Base-by-base conservation (phyloP, 2,113 vertebrate genomes). In the Anser cygnoides region DNA sequence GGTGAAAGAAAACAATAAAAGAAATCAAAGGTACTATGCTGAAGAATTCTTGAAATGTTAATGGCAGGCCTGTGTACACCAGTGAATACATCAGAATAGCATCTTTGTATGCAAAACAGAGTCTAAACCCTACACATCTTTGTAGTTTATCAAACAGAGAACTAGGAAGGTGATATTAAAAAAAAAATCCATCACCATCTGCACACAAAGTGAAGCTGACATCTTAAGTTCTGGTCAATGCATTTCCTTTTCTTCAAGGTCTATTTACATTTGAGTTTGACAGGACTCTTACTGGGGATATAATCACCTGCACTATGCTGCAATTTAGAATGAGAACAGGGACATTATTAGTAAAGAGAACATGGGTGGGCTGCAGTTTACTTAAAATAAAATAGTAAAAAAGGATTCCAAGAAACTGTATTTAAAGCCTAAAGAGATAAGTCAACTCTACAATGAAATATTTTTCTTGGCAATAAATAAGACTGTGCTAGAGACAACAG, bases 291-390 rank as follows among this genome's bases (percentile, higher is more conserved):
- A 83, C 68, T 50, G 61, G 25, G 67, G 50, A 77, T 91, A 52
- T 84, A 93, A 96, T 93, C 82, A 86, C 6, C 0, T 2, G 29
- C 23, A 70, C 13, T 81, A 86, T 2, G 1, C 4, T 74, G 17
- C 72, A 81, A 91, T 95, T 96, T 71, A 72, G 85, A 92, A 84
- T 46, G 35, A 65, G 75, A 94, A 88, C 31, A 77, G 85, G 68
- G 37, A 76, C 49, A 39, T 78, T 74, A 88, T 74, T 73, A 88
- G 44, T 57, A 94, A 93, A 84, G 54, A 72, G 43, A 84, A 80
- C 72, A 81, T 19, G 26, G 66, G 66, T 49, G 46, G 54, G 43
- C 78, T 92, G 58, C 25, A 82, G 50, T 84, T 94, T 73, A 77
- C 52, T 71, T 90, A 73, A 91, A 95, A 89, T 54, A 74, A 87